Base-by-base conservation (phyloP, 2,888 invertebrate species). In the Epiblema foenella region DNA sequence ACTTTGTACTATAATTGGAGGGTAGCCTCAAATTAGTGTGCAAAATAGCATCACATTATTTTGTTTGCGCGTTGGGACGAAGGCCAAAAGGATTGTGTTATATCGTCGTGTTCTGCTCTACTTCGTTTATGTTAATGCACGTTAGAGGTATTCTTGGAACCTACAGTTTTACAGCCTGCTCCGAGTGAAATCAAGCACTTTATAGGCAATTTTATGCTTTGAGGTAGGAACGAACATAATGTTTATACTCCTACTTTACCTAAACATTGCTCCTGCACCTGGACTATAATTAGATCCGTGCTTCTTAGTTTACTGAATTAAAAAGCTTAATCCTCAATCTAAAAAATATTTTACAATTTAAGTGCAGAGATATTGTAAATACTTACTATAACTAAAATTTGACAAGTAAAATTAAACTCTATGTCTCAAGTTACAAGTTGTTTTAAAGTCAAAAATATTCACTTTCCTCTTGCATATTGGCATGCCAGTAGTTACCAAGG, bases 21-120 rank as follows among this genome's bases (percentile, higher is more conserved):
- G 2, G n/a, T 49, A 49, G 8, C 9, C 42, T n/a, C 46, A 17
- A 33, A 18, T n/a, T n/a, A 51, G 15, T 17, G 2, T 17, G 49
- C 18, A 62, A 42, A 52, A 37, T 37, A 46, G 17, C 8, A n/a
- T n/a, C 2, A n/a, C 12, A 10, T n/a, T 52, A 52, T 52, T 52
- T 52, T 37, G 51, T 52, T 39, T 5, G 52, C 56, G 60, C 24
- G 58, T 24, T 39, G 60, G 52, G 70, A 56, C 66, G 59, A 66
- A 71, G 56, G 71, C 65, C 71, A 66, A 71, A 71, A 71, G 59
- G 66, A 62, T 66, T 67, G 66, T 67, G 66, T 71, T 67, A 51
- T 62, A 67, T 39, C 39, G 68, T 56, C 29, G 29, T 56, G 71
- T 71, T 71, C 67, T 67, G 71, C 62, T 71, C 62, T 67, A 71